Evolutionary conservation across 2,888 invertebrate genomes (phyloP), one percentile per base, ranked within the genome.

Genomic region (Perithous albicinctus): DNA sequence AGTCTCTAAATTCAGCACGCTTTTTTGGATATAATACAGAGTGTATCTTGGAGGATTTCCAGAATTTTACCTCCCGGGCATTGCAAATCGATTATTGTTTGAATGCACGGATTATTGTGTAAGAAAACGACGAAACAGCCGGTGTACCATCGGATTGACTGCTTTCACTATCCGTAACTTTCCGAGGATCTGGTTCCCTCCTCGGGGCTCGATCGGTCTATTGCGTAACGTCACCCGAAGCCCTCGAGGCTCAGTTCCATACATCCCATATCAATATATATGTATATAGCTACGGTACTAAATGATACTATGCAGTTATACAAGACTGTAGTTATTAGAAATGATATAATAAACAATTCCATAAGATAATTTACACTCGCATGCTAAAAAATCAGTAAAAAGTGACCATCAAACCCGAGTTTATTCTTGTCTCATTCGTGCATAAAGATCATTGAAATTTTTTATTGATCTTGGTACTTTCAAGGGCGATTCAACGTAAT

Each of bases 151-250:
- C 67, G 81, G 81, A 86, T 88, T 87, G 86, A 85, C 86, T 87
- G 89, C 91, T 91, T 91, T 91, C 91, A 91, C 91, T 89, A 87
- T 90, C 85, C 86, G 83, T 81, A 85, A 83, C 78, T 59, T 59
- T 76, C 74, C 85, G 84, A 85, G 85, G 88, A 90, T 90, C 89
- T 88, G 89, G 86, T 90, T 89, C 88, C 85, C 89, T 85, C 87
- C 86, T 87, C 86, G 84, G 74, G 86, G 83, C 82, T 84, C 85
- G 56, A 84, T 80, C 38, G 32, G 66, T 26, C 59, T 85, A 85
- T 91, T 91, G 86, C 88, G 88, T 84, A 90, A 91, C 80, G 67
- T 75, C 51, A 10, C 76, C 61, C 69, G 80, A 84, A 46, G 54
- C 73, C 84, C 78, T 76, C 67, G 72, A 72, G 29, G 74, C 51